Evolutionary conservation across 1,140 invertebrate species (phyloP).

Genomic region (Rhyacophila brunnea): DNA sequence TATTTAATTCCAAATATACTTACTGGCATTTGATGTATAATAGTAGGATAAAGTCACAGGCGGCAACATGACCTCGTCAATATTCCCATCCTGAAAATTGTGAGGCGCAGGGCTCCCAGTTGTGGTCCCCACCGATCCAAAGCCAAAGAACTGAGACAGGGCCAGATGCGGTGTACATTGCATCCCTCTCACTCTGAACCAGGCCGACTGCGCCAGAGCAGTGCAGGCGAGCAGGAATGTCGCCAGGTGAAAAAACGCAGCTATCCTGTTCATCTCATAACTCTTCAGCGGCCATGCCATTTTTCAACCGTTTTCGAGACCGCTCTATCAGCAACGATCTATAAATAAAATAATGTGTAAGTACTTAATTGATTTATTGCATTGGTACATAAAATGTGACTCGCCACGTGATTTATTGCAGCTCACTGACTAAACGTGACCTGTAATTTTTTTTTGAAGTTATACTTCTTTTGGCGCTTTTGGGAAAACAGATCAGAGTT

Average conservation of each 20-base stretch:
- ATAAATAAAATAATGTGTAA: too few species aligned
- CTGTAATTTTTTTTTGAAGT: too few species aligned
- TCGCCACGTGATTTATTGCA: too few species aligned
- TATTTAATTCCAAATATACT: slow-evolving; percentile 4
- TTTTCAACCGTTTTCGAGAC: not conserved
- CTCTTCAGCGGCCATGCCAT: slow-evolving; percentile 31
- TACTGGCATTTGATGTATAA: slow-evolving; percentile 3
- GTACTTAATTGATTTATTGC: too few species aligned
- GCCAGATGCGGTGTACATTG: slow-evolving; percentile 53
- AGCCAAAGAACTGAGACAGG: slow-evolving; percentile 49
- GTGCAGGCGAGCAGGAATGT: slow-evolving; percentile 54
- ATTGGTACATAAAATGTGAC: too few species aligned
- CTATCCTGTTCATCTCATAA: slow-evolving; percentile 53
- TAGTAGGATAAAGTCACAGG: slow-evolving; percentile 11
- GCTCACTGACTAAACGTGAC: too few species aligned
- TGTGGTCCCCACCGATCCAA: slow-evolving; percentile 29
- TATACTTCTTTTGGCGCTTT: too few species aligned
- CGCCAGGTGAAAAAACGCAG: slow-evolving; percentile 54
- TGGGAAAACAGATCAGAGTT: too few species aligned
- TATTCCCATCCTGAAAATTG: slow-evolving; percentile 5
- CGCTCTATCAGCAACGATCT: too few species aligned
- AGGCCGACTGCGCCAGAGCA: slow-evolving; percentile 53
- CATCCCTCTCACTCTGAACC: slow-evolving; percentile 54
- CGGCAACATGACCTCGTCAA: slow-evolving; percentile 10
- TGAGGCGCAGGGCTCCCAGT: slow-evolving; percentile 7